phyloP scores from a whole-genome alignment of 2,797 vertebrate species.

The Antennarius maculatus region DNA sequence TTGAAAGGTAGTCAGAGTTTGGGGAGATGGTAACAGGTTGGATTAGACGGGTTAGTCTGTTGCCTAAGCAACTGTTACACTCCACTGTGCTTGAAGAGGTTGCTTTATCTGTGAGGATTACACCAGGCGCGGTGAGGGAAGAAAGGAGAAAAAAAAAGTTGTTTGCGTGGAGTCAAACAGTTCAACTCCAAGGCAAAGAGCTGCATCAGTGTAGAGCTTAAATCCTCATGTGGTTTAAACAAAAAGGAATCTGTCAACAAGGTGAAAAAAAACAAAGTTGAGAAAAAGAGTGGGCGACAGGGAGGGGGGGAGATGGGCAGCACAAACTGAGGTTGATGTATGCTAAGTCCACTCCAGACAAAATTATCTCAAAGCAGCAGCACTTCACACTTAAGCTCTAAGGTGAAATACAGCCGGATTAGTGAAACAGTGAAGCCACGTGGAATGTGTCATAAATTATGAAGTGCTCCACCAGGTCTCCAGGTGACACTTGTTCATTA shows the following conservation, averaged over 20 bases:
- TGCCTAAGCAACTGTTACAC: conserved; percentile 77
- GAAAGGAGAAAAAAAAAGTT: conserved; percentile 28
- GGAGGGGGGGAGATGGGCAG: conserved; percentile 60
- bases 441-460: conserved; percentile 56
- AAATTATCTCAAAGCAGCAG: conserved; percentile 57
- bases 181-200: conserved; percentile 64
- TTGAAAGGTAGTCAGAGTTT: conserved; percentile 69
- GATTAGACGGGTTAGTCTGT: conserved; percentile 77
- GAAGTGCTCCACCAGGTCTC: conserved; percentile 32
- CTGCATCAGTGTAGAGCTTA: conserved; percentile 62
- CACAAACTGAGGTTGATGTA: conserved; percentile 70
- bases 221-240: conserved; percentile 69
- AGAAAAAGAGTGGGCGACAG: conserved; percentile 59
- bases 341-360: conserved; percentile 73
- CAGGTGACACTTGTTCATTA: conserved; percentile 68
- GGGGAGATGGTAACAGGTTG: conserved; percentile 70
- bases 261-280: conserved; percentile 57
- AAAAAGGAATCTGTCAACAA: conserved; percentile 67
- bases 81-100: conserved; percentile 67
- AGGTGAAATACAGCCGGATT: conserved; percentile 65
- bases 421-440: conserved; percentile 54
- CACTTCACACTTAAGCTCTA: conserved; percentile 55
- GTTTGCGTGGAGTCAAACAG: conserved; percentile 66
- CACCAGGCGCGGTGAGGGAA: conserved; percentile 30
- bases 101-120: conserved; percentile 77